A percentile compares a stretch with the other conserved stretches of the same genome.
Evolutionary conservation across 2,113 vertebrate genomes (phyloP).

Genomic region (Misgurnus mizolepis): DNA sequence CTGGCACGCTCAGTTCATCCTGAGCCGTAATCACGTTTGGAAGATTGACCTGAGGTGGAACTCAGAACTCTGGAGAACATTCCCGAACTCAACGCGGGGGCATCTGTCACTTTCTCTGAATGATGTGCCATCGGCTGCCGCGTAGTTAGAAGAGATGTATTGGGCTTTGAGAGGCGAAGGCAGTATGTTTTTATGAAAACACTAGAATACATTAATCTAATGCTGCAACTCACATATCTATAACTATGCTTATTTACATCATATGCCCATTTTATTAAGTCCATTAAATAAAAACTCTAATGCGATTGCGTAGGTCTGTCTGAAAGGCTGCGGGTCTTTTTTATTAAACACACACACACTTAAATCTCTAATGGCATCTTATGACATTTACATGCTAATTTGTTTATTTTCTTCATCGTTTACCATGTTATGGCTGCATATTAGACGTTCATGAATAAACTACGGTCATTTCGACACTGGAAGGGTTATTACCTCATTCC

Average conservation of each 20-base stretch:
- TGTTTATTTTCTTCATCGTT: conserved; percentile 34
- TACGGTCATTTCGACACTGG: conserved; percentile 12
- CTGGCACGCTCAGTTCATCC: conserved; percentile 33
- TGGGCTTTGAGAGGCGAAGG: conserved; percentile 21
- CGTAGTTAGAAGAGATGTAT: conserved; percentile 38
- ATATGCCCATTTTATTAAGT: conserved; percentile 50
- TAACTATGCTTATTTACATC: neutral
- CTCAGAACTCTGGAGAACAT: conserved; percentile 41
- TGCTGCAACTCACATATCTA: neutral
- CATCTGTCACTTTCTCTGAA: conserved; percentile 51
- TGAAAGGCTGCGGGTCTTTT: conserved; percentile 11
- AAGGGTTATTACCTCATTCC: neutral
- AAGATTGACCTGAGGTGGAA: conserved; percentile 51
- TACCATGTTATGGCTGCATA: conserved; percentile 22
- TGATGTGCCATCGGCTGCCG: conserved; percentile 47
- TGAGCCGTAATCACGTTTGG: conserved; percentile 49
- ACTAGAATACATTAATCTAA: conserved; percentile 47
- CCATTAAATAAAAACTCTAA: conserved; percentile 42
- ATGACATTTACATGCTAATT: conserved; percentile 41
- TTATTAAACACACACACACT: conserved; percentile 5
- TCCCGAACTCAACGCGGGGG: conserved; percentile 34
- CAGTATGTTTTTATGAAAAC: conserved; percentile 49
- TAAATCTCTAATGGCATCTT: conserved; percentile 38
- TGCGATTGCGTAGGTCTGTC: conserved; percentile 34
- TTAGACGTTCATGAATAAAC: conserved; percentile 8